Base-by-base conservation (phyloP, 2,797 vertebrate genomes). In the Pyrocephalus nanus region DNA sequence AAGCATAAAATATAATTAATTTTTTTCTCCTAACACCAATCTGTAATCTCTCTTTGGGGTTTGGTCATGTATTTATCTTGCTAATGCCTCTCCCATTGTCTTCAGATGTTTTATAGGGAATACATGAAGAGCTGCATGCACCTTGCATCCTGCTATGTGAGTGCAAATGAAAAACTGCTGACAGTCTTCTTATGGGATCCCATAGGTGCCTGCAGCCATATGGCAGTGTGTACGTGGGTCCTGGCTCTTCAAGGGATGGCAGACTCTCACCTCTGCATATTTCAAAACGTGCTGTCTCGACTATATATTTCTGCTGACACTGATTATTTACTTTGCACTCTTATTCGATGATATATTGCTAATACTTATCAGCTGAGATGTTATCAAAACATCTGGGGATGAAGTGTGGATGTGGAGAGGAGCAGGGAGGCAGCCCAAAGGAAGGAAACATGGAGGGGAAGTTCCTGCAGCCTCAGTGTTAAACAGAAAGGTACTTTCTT, bases 261-360 rank as follows among this genome's bases (percentile, higher is more conserved):
- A 85, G 73, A 74, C 40, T 72, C 88, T 89, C 91, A 93, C 86
- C 58, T 92, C 87, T 65, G 71, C 72, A 8, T 66, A 77, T 96
- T 92, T 90, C 72, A 92, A 88, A 81, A 80, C 2, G 11, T 61
- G 82, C 80, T 73, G 86, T 92, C 83, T 94, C 7, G 19, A 66
- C 65, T 30, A 42, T 75, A 43, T 78, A 78, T 92, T 95, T 83
- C 88, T 88, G 86, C 83, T 93, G 96, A 96, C 86, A 95, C 94
- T 65, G 96, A 97, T 96, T 97, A 97, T 96, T 97, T 89, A 92
- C 73, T 88, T 87, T 77, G 78, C 45, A 61, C 91, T 95, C 96
- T 88, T 72, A 90, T 94, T 94, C 88, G 42, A 74, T 94, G 94
- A 93, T 93, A 57, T 75, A 87, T 53, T 65, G 58, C 71, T 86